Evolutionary conservation across 2,888 invertebrate genomes (phyloP), one percentile per base, ranked within the genome.

Genomic region (Ormyrus pomaceus): DNA sequence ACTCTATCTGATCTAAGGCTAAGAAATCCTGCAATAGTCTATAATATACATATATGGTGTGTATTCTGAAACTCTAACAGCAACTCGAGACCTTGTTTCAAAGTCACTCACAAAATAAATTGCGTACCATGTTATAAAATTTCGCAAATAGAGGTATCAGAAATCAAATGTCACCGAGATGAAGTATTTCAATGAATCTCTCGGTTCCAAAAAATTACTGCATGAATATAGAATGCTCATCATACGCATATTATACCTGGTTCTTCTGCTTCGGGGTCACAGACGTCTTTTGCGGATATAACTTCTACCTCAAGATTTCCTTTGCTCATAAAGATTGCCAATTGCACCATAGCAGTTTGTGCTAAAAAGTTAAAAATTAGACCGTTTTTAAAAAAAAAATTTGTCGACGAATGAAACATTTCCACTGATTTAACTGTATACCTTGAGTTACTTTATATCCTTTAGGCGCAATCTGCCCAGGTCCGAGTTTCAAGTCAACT

Each of bases 231-330:
- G 19, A 19, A 34, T 34, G 34, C 34, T 34, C 34, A 2, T 34
- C 3, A 34, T 34, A 34, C 34, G 34, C 34, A 2, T 34, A 34
- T 34, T 48, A 85, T 88, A 93, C 93, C 93, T 84, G 95, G 94
- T 72, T 95, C 94, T 86, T 95, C 95, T 80, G 93, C 93, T 86
- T 95, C 94, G 77, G 94, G 94, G 45, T 93, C 92, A 70, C 93
- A 92, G 82, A 96, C 94, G 85, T 94, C 94, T 84, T 94, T 92
- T 1, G 95, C 96, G 84, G 94, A 93, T 78, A 95, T 93, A 50
- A 96, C 93, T 92, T 98, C 97, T 46, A 98, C 95, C 91, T 98
- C 97, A 81, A 98, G 93, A 86, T 96, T 96, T 86, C 97, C 97
- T 92, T 98, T 98, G 88, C 96, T 95, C 93, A 98, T 95, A 87